Conservation (phyloP, 53 echinoderm and acorn worm species). For the Apostichopus leukothele region DNA sequence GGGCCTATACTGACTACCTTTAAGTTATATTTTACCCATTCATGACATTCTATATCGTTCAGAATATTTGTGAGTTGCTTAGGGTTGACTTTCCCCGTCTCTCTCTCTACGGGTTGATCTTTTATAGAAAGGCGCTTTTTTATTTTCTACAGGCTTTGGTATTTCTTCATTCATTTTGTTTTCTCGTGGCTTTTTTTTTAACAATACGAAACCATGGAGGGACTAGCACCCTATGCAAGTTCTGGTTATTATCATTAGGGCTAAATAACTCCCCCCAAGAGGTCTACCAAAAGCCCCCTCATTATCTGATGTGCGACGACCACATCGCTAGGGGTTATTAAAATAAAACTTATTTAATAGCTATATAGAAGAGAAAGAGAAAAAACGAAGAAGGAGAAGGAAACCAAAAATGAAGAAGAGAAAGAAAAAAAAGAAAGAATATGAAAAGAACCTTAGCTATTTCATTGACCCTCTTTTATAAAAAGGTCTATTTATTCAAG, state of each 20-base stretch:
- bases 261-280: not conserved
- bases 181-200: not conserved
- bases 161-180: too few species aligned
- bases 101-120: too few species aligned
- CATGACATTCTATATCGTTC: too few species aligned
- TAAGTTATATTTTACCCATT: too few species aligned
- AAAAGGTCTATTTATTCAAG: constrained; percentile 24
- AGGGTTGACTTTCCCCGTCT: too few species aligned
- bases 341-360: constrained; percentile 1
- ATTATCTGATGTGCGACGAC: constrained; percentile 15
- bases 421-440: too few species aligned
- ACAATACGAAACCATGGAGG: not conserved
- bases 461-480: not conserved
- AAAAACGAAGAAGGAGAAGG: not conserved
- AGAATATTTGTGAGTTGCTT: too few species aligned
- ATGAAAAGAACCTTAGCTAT: too few species aligned
- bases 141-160: too few species aligned
- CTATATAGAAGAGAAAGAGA: not conserved
- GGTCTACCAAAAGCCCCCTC: not conserved
- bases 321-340: constrained; percentile 29
- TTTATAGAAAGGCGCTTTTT: too few species aligned
- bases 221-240: not conserved
- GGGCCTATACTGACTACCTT: too few species aligned
- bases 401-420: too few species aligned
- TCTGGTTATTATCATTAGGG: not conserved